These are phyloP conservation scores for Dermatophagoides farinae DNA, from an alignment of 1,140 invertebrate species.

Conservation along the genomic window DNA sequence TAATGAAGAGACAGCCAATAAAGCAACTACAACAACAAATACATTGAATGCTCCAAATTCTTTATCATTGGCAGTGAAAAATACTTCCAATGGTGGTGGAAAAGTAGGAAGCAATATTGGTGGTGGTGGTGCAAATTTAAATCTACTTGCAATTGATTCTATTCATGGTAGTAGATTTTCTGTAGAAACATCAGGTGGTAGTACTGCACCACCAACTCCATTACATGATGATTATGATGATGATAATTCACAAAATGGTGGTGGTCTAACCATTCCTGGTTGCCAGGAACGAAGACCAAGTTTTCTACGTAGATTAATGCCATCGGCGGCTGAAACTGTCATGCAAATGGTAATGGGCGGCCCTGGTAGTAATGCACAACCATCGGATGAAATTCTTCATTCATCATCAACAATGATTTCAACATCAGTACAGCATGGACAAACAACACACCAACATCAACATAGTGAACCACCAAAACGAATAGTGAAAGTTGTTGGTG, in stretches of 20 bases:
- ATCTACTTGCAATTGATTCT: background rate
- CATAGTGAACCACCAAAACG: background rate
- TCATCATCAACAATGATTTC: background rate
- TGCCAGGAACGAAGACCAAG: background rate
- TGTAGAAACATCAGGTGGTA: background rate
- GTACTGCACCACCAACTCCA: too few relatives aligned
- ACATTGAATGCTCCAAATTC: background rate
- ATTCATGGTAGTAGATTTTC: slow-evolving; percentile 1
- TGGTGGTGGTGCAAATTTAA: background rate
- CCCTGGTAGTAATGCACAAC: too few relatives aligned
- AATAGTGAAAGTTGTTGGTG: slow-evolving; percentile 28
- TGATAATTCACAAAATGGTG: background rate
- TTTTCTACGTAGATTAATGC: background rate
- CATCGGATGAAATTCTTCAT: too few relatives aligned
- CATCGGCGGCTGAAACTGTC: background rate
- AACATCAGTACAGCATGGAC: too few relatives aligned
- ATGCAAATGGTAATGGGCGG: too few relatives aligned
- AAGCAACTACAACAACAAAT: too few relatives aligned
- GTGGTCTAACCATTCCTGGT: background rate
- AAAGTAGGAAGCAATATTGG: too few relatives aligned
- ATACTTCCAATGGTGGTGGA: too few relatives aligned
- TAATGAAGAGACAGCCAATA: too few relatives aligned
- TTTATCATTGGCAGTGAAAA: background rate
- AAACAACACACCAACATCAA: background rate
- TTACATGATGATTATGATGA: too few relatives aligned